Conservation (phyloP, 2,113 vertebrate species). For the Condylura cristata region DNA sequence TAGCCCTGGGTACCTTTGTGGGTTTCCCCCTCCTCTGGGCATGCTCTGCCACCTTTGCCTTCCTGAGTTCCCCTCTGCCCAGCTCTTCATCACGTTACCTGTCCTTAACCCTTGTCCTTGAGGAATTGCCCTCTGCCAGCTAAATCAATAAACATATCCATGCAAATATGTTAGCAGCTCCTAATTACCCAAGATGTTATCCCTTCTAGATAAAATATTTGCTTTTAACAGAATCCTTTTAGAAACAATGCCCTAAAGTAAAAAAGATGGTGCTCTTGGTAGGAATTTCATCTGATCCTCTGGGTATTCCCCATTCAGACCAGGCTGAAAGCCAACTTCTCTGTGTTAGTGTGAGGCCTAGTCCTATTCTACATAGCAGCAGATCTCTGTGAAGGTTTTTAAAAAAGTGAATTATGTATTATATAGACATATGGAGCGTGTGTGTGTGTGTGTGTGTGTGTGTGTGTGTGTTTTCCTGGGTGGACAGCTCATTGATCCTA, state of each 20-base stretch:
- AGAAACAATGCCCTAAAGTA: neutral
- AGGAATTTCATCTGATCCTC: slow-evolving; percentile 15
- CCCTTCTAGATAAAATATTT: slow-evolving; percentile 51
- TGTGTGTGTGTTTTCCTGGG: slow-evolving; percentile 53
- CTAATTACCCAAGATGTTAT: neutral
- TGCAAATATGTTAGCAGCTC: neutral
- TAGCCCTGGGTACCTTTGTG: neutral
- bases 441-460: neutral
- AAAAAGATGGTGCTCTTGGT: neutral
- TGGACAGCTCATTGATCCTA: slow-evolving; percentile 81
- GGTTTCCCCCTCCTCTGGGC: neutral
- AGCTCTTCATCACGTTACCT: neutral
- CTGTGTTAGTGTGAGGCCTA: neutral
- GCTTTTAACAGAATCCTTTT: slow-evolving; percentile 41
- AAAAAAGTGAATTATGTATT: slow-evolving; percentile 52
- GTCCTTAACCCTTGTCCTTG: neutral
- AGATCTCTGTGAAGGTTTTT: slow-evolving; percentile 73
- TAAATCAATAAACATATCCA: neutral
- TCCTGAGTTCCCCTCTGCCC: rapidly evolving
- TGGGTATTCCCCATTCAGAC: neutral
- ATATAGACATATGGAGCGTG: neutral
- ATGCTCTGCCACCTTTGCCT: neutral
- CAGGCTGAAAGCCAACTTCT: neutral
- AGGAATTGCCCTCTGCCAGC: neutral
- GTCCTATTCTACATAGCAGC: slow-evolving; percentile 54